Conservation (phyloP, 1,140 invertebrate genomes). For the Sarcophaga bullata region DNA sequence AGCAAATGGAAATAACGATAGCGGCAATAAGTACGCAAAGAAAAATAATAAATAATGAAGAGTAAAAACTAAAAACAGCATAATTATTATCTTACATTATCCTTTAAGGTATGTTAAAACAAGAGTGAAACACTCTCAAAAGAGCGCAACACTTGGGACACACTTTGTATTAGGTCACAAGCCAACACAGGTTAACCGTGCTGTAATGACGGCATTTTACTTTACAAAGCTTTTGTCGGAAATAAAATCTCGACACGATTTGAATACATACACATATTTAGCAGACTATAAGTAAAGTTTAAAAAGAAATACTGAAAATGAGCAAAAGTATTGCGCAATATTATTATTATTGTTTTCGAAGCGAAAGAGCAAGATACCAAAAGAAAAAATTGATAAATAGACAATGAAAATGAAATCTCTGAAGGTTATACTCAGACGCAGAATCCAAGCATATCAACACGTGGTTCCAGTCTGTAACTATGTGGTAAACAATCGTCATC, state of each 20-base stretch:
- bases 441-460: conserved; percentile 65
- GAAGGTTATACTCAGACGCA: conserved; percentile 49
- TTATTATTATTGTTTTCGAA: too few relatives aligned
- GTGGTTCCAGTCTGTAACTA: conserved; percentile 52
- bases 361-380: too few relatives aligned
- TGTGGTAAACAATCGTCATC: conserved; percentile 21
- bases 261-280: not conserved
- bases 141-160: not conserved
- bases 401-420: not conserved
- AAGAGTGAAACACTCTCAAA: not conserved
- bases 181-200: conserved; percentile 20
- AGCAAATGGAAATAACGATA: conserved; percentile 6
- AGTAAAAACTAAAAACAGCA: not conserved
- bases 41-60: conserved; percentile 8
- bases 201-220: conserved; percentile 19
- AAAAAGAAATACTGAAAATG: not conserved
- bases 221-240: not conserved
- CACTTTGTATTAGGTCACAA: conserved; percentile 23
- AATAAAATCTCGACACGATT: too few relatives aligned
- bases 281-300: not conserved
- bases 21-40: not conserved
- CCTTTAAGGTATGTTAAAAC: too few relatives aligned
- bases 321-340: not conserved
- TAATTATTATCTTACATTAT: not conserved
- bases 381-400: too few relatives aligned